Evolutionary conservation across 2,113 vertebrate genomes (phyloP).

Genomic region (Heterocephalus glaber): DNA sequence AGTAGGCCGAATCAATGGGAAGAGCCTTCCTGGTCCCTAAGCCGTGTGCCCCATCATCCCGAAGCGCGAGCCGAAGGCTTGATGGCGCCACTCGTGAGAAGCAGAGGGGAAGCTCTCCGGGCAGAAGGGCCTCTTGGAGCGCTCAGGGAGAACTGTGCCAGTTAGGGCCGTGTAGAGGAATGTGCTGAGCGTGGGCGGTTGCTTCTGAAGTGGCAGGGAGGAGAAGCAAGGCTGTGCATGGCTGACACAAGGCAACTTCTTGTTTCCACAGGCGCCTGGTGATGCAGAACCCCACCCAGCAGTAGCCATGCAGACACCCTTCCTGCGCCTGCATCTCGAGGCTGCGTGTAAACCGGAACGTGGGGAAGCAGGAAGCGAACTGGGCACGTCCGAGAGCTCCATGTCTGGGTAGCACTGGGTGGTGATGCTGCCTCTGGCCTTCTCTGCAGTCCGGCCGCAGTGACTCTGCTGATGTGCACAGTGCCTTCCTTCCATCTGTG

Average conservation of each 20-base stretch:
- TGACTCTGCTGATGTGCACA: slow-evolving; percentile 69
- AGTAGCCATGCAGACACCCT: slow-evolving; percentile 77
- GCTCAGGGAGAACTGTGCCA: background rate
- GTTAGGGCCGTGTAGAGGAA: background rate
- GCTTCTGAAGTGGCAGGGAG: background rate
- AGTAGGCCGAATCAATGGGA: slow-evolving; percentile 75
- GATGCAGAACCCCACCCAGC: slow-evolving; percentile 81
- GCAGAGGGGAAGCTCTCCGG: background rate
- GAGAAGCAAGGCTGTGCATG: background rate
- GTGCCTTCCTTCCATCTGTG: slow-evolving; percentile 64
- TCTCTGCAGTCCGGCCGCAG: slow-evolving; percentile 69
- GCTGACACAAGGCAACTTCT: slow-evolving; percentile 68
- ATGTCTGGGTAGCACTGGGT: slow-evolving; percentile 68
- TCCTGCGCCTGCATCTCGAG: slow-evolving; percentile 80
- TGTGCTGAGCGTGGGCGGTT: background rate
- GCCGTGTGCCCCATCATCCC: slow-evolving; percentile 60
- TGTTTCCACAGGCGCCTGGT: slow-evolving; percentile 80
- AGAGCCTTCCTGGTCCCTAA: slow-evolving; percentile 73
- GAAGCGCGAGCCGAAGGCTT: slow-evolving; percentile 30
- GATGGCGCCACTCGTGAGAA: background rate
- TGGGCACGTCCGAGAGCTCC: slow-evolving; percentile 76
- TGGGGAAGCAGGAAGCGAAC: slow-evolving; percentile 78
- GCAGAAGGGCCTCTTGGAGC: background rate
- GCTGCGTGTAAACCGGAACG: slow-evolving; percentile 75
- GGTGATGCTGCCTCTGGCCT: slow-evolving; percentile 64